These are phyloP conservation scores for Protomyctophum bolini DNA, from an alignment of 2,113 vertebrate genomes.

Conservation along the genomic window DNA sequence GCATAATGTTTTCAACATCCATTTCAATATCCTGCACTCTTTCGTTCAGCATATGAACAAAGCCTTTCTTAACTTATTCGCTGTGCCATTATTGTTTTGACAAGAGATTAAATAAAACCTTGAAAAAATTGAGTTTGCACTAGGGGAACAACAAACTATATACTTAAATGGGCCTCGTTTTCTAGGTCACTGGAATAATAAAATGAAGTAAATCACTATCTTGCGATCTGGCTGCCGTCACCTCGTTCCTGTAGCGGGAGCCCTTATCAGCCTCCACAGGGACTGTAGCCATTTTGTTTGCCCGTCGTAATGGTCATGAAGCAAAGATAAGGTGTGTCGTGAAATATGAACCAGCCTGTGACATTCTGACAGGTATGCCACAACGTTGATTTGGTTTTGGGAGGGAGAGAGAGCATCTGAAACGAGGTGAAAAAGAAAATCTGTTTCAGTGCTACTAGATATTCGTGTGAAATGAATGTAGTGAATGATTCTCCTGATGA, in stretches of 20 bases:
- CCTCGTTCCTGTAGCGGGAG: conserved; percentile 52
- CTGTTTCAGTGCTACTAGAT: conserved; percentile 28
- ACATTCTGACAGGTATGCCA: conserved; percentile 58
- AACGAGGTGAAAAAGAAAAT: conserved; percentile 48
- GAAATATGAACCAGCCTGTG: conserved; percentile 62
- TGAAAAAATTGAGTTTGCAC: conserved; percentile 32
- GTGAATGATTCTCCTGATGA: conserved; percentile 33
- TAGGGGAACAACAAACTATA: conserved; percentile 32
- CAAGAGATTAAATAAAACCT: conserved; percentile 48
- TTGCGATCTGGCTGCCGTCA: conserved; percentile 74
- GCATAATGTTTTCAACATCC: conserved; percentile 34
- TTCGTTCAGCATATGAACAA: conserved; percentile 36
- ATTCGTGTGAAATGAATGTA: conserved; percentile 31
- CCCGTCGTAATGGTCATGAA: conserved; percentile 64
- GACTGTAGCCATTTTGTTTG: conserved; percentile 67
- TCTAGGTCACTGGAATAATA: conserved; percentile 64
- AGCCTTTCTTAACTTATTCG: conserved; percentile 48
- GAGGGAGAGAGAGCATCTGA: conserved; percentile 28
- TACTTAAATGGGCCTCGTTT: conserved; percentile 52
- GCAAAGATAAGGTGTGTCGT: conserved; percentile 69
- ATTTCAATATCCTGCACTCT: conserved; percentile 15
- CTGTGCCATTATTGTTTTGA: conserved; percentile 29
- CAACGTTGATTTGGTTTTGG: conserved; percentile 41
- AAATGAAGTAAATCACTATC: conserved; percentile 68
- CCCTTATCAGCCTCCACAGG: conserved; percentile 63